Conservation (phyloP, 2,888 invertebrate species). For the Melikaiella ostensackeni region DNA sequence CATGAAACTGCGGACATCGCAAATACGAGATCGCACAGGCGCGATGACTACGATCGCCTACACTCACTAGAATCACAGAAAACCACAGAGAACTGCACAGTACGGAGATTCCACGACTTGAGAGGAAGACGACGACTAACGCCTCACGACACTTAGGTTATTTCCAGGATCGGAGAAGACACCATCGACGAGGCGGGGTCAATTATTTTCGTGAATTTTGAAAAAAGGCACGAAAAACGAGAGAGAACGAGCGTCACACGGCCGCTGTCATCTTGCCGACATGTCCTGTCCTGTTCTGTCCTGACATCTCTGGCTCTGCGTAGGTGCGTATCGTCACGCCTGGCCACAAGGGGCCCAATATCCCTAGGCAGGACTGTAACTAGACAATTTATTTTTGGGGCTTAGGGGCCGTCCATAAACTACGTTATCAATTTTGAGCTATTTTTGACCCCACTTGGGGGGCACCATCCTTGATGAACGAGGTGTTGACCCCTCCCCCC, state of each 20-base stretch:
- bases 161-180: not conserved
- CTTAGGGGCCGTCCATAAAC: no score
- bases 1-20: conserved; percentile 40
- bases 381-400: not conserved
- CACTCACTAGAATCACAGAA: conserved; percentile 18
- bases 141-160: not conserved
- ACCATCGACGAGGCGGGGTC: not conserved
- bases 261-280: conserved; percentile 70
- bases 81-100: not conserved
- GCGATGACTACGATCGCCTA: conserved; percentile 42
- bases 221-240: conserved; percentile 27
- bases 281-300: conserved; percentile 59
- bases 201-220: conserved; percentile 30
- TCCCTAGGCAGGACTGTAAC: conserved; percentile 16
- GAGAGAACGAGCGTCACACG: conserved; percentile 59
- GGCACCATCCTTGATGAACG: no score
- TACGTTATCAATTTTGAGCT: no score
- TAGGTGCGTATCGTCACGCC: conserved; percentile 36
- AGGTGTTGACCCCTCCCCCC: no score
- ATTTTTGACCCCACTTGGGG: no score
- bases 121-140: not conserved
- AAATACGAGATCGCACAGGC: conserved; percentile 41
- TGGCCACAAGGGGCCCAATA: not conserved
- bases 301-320: conserved; percentile 46
- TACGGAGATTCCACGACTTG: not conserved